Evolutionary conservation across 2,113 vertebrate species (phyloP).

Genomic region (Platycercus adscitus): DNA sequence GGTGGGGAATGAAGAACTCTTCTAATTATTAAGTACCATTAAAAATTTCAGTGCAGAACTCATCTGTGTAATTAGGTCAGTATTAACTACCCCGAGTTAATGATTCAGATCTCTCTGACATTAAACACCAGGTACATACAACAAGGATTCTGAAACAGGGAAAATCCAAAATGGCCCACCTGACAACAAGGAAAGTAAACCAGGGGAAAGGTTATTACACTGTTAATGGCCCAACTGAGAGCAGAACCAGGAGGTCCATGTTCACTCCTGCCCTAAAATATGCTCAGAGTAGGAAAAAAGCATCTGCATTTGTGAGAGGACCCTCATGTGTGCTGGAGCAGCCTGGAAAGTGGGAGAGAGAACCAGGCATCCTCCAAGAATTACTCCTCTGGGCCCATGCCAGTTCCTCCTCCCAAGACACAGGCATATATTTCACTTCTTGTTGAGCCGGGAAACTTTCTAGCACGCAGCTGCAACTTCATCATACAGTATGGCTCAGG

Average conservation of each 20-base stretch:
- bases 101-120: not conserved
- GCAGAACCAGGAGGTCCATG: not conserved
- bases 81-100: not conserved
- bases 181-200: not conserved
- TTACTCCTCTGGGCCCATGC: rapidly evolving
- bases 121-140: not conserved
- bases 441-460: not conserved
- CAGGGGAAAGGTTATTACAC: not conserved
- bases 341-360: not conserved
- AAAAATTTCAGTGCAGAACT: constrained; percentile 16
- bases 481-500: not conserved
- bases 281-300: not conserved
- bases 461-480: not conserved
- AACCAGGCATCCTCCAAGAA: not conserved
- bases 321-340: not conserved
- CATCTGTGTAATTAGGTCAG: constrained; percentile 10
- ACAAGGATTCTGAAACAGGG: not conserved
- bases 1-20: not conserved
- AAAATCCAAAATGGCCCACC: not conserved
- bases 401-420: not conserved
- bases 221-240: not conserved
- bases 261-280: not conserved
- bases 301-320: rapidly evolving
- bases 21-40: constrained; percentile 8
- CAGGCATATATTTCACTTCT: not conserved